Conservation (phyloP, 2,113 vertebrate genomes). For the Diadophis punctatus region DNA sequence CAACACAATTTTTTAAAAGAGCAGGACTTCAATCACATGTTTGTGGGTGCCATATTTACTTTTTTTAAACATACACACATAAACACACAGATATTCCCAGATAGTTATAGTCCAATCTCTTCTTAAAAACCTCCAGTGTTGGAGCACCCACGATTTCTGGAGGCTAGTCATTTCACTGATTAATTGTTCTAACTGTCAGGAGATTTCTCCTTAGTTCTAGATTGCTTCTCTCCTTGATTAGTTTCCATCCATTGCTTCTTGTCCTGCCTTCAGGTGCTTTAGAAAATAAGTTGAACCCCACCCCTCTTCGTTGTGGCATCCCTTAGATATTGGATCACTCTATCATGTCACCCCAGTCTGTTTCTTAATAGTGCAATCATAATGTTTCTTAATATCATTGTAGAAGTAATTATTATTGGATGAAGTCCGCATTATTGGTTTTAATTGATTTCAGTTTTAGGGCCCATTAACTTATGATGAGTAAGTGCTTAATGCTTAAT, state of each 20-base stretch:
- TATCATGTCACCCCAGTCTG: neutral
- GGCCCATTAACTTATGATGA: neutral
- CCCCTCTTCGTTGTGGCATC: neutral
- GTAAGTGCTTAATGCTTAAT: neutral
- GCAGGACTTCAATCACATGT: neutral
- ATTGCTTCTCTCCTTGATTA: neutral
- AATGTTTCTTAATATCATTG: neutral
- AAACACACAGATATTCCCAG: neutral
- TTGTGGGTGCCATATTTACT: neutral
- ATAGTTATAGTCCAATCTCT: neutral
- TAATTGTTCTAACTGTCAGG: neutral
- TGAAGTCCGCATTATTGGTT: neutral
- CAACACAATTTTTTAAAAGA: neutral
- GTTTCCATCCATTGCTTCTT: neutral
- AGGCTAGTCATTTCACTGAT: neutral
- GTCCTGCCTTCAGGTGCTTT: neutral
- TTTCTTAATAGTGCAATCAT: neutral
- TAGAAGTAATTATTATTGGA: neutral
- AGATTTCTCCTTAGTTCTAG: neutral
- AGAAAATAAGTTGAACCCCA: neutral
- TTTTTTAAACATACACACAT: neutral
- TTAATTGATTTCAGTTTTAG: neutral
- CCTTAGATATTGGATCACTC: neutral
- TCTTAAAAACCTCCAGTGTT: neutral
- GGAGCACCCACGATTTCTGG: neutral